A percentile compares a stretch with the other conserved stretches of the same genome.
These are phyloP conservation scores for Augochlora pura DNA, from an alignment of 1,140 invertebrate genomes.

Conservation along the genomic window DNA sequence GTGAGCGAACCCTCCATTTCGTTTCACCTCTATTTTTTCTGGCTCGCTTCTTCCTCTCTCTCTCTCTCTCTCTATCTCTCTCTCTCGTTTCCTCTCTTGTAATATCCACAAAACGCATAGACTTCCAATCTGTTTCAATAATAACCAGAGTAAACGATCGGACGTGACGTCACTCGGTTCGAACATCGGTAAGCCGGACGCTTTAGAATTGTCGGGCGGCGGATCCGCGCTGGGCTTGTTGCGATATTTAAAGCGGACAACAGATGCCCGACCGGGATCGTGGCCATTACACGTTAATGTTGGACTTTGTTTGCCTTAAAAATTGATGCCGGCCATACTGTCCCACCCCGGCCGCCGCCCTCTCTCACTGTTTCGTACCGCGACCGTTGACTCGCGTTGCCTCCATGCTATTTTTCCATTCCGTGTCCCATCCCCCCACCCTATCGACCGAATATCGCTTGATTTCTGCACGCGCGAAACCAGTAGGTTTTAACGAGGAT, in stretches of 20 bases:
- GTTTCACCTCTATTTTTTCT: conserved; percentile 7
- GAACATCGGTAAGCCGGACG: conserved; percentile 38
- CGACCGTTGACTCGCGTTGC: conserved; percentile 32
- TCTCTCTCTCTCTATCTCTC: background rate
- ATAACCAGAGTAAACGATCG: conserved; percentile 65
- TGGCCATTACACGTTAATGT: conserved; percentile 61
- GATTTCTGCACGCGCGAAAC: background rate
- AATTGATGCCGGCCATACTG: conserved; percentile 57
- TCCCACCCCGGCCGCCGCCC: no score
- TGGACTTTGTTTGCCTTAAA: conserved; percentile 57
- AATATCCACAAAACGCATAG: conserved; percentile 59
- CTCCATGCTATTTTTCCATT: conserved; percentile 22
- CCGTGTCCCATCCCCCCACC: background rate
- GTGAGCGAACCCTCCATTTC: background rate
- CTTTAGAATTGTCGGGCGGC: conserved; percentile 51
- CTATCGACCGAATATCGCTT: background rate
- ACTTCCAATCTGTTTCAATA: conserved; percentile 66
- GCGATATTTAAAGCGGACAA: conserved; percentile 43
- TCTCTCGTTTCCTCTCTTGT: conserved; percentile 45
- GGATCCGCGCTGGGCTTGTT: background rate
- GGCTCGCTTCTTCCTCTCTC: background rate
- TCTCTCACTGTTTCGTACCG: conserved; percentile 5
- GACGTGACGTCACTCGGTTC: conserved; percentile 62
- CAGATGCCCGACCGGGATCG: conserved; percentile 15
- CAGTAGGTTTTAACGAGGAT: conserved; percentile 22